Evolutionary conservation across 2,888 invertebrate genomes (phyloP).

Genomic region (Ernsta delagoae): DNA sequence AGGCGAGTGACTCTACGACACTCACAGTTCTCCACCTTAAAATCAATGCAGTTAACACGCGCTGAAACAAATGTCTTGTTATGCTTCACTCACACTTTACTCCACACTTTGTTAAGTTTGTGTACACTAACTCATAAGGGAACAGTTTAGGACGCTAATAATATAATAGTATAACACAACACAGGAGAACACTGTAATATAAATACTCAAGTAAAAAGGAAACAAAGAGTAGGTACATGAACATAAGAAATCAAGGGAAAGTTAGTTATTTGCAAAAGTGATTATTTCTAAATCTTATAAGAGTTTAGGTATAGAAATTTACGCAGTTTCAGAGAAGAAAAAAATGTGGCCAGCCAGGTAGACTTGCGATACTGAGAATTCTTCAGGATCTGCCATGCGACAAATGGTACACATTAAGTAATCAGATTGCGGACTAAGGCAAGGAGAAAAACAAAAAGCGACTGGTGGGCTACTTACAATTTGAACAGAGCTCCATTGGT

Average conservation of each 20-base stretch:
- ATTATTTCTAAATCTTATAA: slow-evolving; percentile 23
- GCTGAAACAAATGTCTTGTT: slow-evolving; percentile 84
- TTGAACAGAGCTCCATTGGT: slow-evolving; percentile 98
- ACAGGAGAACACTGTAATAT: slow-evolving; percentile 23
- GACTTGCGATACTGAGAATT: slow-evolving; percentile 24
- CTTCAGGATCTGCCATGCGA: slow-evolving; percentile 35
- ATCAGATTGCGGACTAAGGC: slow-evolving; percentile 30
- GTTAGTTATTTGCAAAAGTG: slow-evolving; percentile 32
- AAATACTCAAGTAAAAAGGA: slow-evolving; percentile 30
- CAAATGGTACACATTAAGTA: slow-evolving; percentile 30
- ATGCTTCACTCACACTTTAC: slow-evolving; percentile 61
- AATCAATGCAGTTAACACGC: slow-evolving; percentile 86
- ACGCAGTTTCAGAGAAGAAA: slow-evolving; percentile 27
- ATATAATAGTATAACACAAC: slow-evolving; percentile 12
- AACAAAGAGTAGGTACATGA: slow-evolving; percentile 26
- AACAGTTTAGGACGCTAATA: slow-evolving; percentile 4
- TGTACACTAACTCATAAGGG: slow-evolving; percentile 34
- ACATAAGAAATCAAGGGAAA: slow-evolving; percentile 22
- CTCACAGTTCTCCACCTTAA: slow-evolving; percentile 86
- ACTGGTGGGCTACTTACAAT: slow-evolving; percentile 88
- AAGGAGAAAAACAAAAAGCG: slow-evolving; percentile 45
- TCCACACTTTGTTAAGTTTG: slow-evolving; percentile 32
- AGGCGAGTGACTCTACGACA: slow-evolving; percentile 80
- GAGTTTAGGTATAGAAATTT: slow-evolving; percentile 23
- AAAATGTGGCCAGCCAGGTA: slow-evolving; percentile 35